Base-by-base conservation (phyloP, 2,113 vertebrate genomes). In the Benitochromis conjunctus region DNA sequence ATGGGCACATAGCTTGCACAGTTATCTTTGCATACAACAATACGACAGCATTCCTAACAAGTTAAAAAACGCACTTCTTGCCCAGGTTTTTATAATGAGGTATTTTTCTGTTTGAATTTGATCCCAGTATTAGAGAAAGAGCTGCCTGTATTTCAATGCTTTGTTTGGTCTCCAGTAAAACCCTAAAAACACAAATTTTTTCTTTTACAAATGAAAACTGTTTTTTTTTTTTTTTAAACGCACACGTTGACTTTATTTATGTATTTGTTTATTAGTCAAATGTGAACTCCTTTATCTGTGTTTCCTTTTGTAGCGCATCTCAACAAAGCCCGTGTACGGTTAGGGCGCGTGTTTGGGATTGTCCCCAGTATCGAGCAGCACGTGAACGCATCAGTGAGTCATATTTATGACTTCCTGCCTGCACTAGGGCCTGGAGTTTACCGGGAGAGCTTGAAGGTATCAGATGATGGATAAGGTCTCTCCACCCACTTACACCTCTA, bases 361-460 rank as follows among this genome's bases (percentile, higher is more conserved):
- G 7, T 6, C 8, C 19, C 2, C 19, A 4, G 9, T 48, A 38
- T 51, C 83, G 6, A 7, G 43, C 21, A 19, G 79, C 48, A 62
- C 76, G 0, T 91, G 92, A 93, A 93, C 31, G 78, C 92, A 91
- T 31, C 93, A 66, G 7, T 46, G 78, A 82, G 66, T 77, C 79
- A 46, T 83, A 62, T 90, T 87, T 86, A 92, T 86, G 60, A 86
- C 86, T 91, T 92, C 90, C 88, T 92, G 89, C 90, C 88, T 92
- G 89, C 89, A 86, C 82, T 46, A 85, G 56, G 29, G 82, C 31
- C 56, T 58, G n/a, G 38, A 69, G 87, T 54, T 91, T 69, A 54
- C 55, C 84, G 77, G 80, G 43, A 87, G 76, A 76, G 29, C 46
- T 8, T 76, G 48, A 86, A 88, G 74, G 82, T 48, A 82, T 78